Evolutionary conservation across 2,888 invertebrate genomes (phyloP).

Genomic region (Netelia inedita): DNA sequence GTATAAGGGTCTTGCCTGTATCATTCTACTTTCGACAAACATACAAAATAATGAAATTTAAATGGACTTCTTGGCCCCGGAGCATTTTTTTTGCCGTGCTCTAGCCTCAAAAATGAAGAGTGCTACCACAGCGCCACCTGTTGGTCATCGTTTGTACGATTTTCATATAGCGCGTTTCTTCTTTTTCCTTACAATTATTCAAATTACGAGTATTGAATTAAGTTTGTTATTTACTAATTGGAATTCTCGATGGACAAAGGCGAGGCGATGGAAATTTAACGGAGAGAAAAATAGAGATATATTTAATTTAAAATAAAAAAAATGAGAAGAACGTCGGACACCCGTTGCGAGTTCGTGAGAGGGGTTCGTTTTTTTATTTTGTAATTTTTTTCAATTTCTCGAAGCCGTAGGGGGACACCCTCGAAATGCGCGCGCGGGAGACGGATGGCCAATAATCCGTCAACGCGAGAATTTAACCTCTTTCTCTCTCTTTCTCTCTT

Average conservation of each 20-base stretch:
- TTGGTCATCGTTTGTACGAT: too few species aligned
- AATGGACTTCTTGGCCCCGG: too few species aligned
- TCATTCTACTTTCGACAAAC: too few species aligned
- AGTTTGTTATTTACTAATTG: conserved; percentile 53
- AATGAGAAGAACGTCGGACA: conserved; percentile 10
- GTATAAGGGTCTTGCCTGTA: too few species aligned
- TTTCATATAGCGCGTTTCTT: not conserved
- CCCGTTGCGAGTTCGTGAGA: conserved; percentile 55
- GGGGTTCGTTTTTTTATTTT: conserved; percentile 41
- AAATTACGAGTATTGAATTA: conserved; percentile 2
- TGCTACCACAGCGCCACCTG: too few species aligned
- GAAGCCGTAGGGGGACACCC: conserved; percentile 37
- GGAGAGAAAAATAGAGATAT: conserved; percentile 28
- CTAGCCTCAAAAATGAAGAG: too few species aligned
- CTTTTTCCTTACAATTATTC: conserved; percentile 24
- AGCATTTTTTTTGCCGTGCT: too few species aligned
- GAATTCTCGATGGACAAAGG: conserved; percentile 30
- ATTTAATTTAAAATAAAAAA: not conserved
- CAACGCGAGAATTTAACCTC: conserved; percentile 53
- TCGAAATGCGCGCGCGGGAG: conserved; percentile 23
- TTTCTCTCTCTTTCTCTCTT: not conserved
- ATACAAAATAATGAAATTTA: too few species aligned
- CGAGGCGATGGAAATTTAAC: conserved; percentile 48
- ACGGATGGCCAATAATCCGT: conserved; percentile 71
- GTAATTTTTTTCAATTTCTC: conserved; percentile 49